Conservation (phyloP, 2,113 vertebrate genomes). For the Osmerus mordax region DNA sequence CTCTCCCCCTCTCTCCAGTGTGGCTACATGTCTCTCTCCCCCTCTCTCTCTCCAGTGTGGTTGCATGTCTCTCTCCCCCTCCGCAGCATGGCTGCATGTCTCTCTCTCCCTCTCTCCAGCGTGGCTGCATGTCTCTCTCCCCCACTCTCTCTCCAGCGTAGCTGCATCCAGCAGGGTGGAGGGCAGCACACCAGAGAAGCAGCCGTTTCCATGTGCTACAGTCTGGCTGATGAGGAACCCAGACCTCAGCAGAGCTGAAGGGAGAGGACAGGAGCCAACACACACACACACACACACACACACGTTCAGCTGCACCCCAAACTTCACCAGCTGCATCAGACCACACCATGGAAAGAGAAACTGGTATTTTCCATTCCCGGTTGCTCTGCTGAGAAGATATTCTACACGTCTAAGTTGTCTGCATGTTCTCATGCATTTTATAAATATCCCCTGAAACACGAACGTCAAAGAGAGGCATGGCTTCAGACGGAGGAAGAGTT, state of each 20-base stretch:
- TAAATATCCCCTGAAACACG: no score
- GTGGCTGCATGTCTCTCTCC: no score
- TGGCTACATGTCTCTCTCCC: no score
- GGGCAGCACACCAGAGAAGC: constrained; percentile 26
- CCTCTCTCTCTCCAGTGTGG: not conserved
- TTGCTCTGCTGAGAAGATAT: constrained; percentile 12
- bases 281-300: not conserved
- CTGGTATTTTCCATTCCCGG: not conserved
- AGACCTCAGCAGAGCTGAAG: constrained; percentile 6
- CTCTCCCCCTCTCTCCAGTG: not conserved
- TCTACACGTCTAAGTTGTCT: constrained; percentile 7
- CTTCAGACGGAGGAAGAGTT: no score
- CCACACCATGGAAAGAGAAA: not conserved
- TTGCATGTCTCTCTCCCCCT: constrained; percentile 1
- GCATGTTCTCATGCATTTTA: not conserved
- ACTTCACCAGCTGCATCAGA: constrained; percentile 1
- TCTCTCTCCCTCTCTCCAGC: no score
- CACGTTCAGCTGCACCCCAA: not conserved
- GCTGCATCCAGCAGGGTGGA: constrained; percentile 27
- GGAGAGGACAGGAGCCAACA: constrained; percentile 23
- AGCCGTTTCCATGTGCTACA: constrained; percentile 56
- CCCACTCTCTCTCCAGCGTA: not conserved
- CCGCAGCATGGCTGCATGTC: no score
- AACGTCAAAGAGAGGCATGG: no score
- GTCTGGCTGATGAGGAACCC: not conserved